Base-by-base conservation (phyloP, 2,113 vertebrate species). In the Megatriorchis doriae region DNA sequence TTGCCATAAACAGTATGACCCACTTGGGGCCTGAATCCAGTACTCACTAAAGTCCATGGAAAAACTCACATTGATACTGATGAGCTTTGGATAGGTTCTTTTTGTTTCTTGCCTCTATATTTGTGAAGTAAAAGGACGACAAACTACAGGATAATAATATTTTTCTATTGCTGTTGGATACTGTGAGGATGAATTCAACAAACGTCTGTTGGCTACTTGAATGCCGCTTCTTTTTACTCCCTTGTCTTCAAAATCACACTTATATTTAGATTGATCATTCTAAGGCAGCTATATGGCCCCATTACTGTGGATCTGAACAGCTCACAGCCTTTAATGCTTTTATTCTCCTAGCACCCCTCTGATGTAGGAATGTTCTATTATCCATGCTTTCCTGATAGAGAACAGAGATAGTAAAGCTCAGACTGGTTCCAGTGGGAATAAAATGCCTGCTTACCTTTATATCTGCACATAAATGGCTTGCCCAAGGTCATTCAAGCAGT, bases 231-330 rank as follows among this genome's bases (percentile, higher is more conserved):
- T 92, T 91, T 95, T 95, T 88, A 94, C 62, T 91, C 71, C 19
- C 81, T 80, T 91, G 91, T 96, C 93, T 97, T 97, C 92, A 95
- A 92, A 96, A 72, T 61, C 56, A 94, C 77, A 87, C 78, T 97
- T 96, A 75, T n/a, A 96, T 93, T 94, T 95, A 95, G 96, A 96
- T 84, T 92, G 91, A 95, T 96, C 77, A 85, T 92, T 86, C 83
- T 90, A 86, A 94, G 77, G 86, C 77, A 95, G 86, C 73, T 93
- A 94, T 95, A 96, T 81, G 81, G 92, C 74, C 90, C 96, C 68
- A 89, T 94, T 96, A 94, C 65, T 63, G 80, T 84, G 86, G 65
- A 93, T 87, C 75, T 91, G 93, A 97, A 94, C 84, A 90, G 84
- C 70, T 91, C 86, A 94, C 52, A 96, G 81, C 43, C 83, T 96